Percentiles rank a stretch among this genome's conserved stretches.
Evolutionary conservation across 2,888 invertebrate species (phyloP).

Genomic region (Phaedon cochleariae): DNA sequence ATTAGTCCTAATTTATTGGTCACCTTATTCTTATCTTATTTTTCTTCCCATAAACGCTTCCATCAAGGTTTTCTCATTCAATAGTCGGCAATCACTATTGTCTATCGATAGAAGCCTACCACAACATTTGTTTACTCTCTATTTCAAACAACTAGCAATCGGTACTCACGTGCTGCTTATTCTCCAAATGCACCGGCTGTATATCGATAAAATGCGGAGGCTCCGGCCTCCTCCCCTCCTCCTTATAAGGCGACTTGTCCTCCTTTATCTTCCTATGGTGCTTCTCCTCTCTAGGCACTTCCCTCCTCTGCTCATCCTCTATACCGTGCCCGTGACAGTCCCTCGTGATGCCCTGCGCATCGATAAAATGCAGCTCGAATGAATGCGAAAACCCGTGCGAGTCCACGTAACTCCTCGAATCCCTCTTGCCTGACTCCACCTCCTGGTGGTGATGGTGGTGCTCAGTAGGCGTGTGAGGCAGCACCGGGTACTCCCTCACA

Average conservation of each 20-base stretch:
- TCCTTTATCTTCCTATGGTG: conserved; percentile 36
- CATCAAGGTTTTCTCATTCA: no score
- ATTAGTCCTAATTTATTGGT: no score
- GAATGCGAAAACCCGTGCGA: conserved; percentile 59
- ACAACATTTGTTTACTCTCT: no score
- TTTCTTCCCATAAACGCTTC: no score
- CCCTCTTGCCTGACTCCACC: conserved; percentile 40
- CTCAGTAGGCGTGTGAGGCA: conserved; percentile 47
- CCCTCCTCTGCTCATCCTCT: conserved; percentile 40
- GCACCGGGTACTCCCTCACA: conserved; percentile 55
- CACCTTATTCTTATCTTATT: no score
- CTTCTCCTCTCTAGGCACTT: conserved; percentile 35
- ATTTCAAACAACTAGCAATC: no score
- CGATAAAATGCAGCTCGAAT: conserved; percentile 59
- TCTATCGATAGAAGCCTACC: no score
- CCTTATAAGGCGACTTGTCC: conserved; percentile 48
- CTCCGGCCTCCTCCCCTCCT: conserved; percentile 46
- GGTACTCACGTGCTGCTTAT: conserved; percentile 58
- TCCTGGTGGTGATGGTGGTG: conserved; percentile 24
- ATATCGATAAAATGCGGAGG: conserved; percentile 61
- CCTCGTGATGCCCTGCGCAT: conserved; percentile 57
- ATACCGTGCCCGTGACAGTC: conserved; percentile 58
- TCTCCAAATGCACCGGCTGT: conserved; percentile 56
- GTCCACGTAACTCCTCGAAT: conserved; percentile 56
- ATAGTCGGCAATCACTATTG: no score